phyloP scores from a whole-genome alignment of 1,140 invertebrate genomes.

The Anastrepha obliqua region DNA sequence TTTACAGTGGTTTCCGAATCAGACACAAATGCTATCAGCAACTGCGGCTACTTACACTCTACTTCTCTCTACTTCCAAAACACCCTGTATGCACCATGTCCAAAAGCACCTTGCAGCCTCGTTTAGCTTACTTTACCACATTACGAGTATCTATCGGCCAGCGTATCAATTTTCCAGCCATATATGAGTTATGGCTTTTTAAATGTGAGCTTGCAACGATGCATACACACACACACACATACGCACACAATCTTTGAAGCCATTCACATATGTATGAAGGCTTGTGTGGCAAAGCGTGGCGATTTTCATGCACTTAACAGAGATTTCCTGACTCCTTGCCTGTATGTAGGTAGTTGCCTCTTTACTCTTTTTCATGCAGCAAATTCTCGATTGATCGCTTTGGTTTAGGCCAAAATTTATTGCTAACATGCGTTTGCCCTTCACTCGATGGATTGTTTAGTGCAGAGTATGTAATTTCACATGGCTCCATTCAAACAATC shows the following conservation, averaged over 20 bases:
- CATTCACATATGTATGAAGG: not conserved
- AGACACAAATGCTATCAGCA: no score
- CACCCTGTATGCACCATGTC: not conserved
- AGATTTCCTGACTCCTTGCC: not conserved
- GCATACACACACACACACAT: not conserved
- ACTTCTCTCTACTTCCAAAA: not conserved
- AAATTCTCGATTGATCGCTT: conserved; percentile 28
- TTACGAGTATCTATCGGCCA: not conserved
- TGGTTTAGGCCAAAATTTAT: conserved; percentile 41
- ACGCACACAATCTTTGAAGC: not conserved
- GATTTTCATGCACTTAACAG: not conserved
- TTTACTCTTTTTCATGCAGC: not conserved
- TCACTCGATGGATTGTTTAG: conserved; percentile 39
- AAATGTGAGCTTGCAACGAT: conserved; percentile 71
- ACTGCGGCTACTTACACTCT: no score
- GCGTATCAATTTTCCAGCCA: conserved; percentile 73
- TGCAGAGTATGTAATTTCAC: conserved; percentile 29
- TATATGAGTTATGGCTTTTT: conserved; percentile 73
- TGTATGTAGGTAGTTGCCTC: not conserved
- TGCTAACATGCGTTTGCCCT: conserved; percentile 45
- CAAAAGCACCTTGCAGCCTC: conserved; percentile 37
- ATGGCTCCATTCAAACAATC: conserved; percentile 29
- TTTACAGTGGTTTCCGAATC: no score
- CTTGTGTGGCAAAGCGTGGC: not conserved
- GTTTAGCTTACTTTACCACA: not conserved